phyloP scores from a whole-genome alignment of 2,888 invertebrate genomes.

The Pterobdella sp. region DNA sequence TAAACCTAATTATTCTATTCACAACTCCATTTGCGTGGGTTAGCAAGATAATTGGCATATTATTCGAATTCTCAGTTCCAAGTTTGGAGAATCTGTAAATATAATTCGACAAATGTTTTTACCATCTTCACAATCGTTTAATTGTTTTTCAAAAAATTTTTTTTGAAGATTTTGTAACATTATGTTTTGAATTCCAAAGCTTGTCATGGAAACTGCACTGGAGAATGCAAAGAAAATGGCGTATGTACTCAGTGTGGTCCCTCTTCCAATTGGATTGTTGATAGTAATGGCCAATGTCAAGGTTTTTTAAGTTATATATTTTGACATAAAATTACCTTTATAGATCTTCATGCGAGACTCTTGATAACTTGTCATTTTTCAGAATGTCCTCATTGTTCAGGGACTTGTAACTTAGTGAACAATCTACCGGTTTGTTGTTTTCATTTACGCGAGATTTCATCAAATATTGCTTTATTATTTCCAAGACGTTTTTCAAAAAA shows the following conservation, averaged over 20 bases:
- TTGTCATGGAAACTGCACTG: conserved; percentile 19
- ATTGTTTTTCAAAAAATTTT: too few species aligned
- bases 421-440: not conserved
- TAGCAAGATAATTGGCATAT: too few species aligned
- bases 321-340: not conserved
- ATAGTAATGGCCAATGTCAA: conserved; percentile 18
- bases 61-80: too few species aligned
- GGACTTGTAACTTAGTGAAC: not conserved
- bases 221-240: conserved; percentile 20
- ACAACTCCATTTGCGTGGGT: not conserved
- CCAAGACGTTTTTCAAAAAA: too few species aligned
- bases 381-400: conserved; percentile 26
- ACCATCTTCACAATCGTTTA: not conserved
- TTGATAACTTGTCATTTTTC: too few species aligned
- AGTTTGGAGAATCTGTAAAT: too few species aligned
- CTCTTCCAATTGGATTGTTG: conserved; percentile 10
- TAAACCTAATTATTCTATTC: not conserved
- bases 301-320: conserved; percentile 8
- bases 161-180: too few species aligned
- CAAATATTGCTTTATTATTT: too few species aligned
- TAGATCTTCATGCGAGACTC: too few species aligned
- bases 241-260: conserved; percentile 28
- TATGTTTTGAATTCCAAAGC: too few species aligned
- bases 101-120: not conserved
- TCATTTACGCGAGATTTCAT: too few species aligned